Base-by-base conservation (phyloP, 1,140 invertebrate genomes). In the Helicoverpa zea region DNA sequence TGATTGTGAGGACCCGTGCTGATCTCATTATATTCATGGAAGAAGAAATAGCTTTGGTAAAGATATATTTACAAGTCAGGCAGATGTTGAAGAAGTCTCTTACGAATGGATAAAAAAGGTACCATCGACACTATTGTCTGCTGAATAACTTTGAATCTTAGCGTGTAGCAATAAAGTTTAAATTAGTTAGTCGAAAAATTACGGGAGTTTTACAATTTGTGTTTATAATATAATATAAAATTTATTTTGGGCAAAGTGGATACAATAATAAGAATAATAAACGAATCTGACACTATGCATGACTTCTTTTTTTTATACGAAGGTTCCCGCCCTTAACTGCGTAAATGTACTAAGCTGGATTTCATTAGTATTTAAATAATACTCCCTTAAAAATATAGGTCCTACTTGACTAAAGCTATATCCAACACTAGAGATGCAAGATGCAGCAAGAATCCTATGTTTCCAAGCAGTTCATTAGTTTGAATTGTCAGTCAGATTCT, bases 381-480 rank as follows among this genome's bases (percentile, higher is more conserved):
- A 23, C 23, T 23, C 2, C 23, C 23, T 23, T 23, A 23, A 23
- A n/a, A 1, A 23, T 23, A 1, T 35, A 35, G 3, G 7, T 35
- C 3, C 35, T 35, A 35, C 35, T 30, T 18, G 63, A 49, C 2
- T 3, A 66, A 47, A 66, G 16, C 47, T 66, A 49, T 54, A 70
- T 30, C 30, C 66, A 70, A 51, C 14, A 70, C 66, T 13, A 49
- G 10, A 23, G 14, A 14, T 5, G 29, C 49, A 54, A 54, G 66
- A 70, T 70, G 16, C 63, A 43, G 18, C 49, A 54, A 68, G 49
- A 9, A 30, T 30, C 66, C 52, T 23, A n/a, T n/a, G 61, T 29
- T 66, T 14, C n/a, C 49, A 66, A 77, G 59, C 49, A 66, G 59
- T 77, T 77, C 75, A 66, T 77, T 77, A 64, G 51, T 79, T 64